phyloP scores from a whole-genome alignment of 1,140 invertebrate genomes.

The Temnothorax longispinosus region DNA sequence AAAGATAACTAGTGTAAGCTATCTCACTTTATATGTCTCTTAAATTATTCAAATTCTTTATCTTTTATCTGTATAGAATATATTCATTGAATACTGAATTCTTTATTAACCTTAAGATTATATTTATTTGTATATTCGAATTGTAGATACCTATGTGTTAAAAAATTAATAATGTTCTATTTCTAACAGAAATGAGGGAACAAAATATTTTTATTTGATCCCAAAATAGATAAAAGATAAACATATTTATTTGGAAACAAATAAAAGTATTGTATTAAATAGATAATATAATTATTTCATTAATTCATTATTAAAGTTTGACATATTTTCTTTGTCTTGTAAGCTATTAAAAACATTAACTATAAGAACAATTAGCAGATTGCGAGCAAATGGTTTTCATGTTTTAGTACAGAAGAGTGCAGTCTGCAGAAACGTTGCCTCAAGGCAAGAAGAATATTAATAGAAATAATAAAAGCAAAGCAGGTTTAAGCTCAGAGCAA shows the following conservation, averaged over 20 bases:
- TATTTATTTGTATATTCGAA: neutral
- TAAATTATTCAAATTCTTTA: conserved; percentile 7
- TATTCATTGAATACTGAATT: neutral
- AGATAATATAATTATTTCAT: neutral
- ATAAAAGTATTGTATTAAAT: neutral
- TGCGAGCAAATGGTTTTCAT: neutral
- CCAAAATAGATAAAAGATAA: neutral
- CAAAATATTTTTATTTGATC: neutral
- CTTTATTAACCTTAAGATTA: neutral
- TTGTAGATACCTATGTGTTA: neutral
- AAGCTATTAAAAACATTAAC: neutral
- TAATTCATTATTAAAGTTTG: neutral
- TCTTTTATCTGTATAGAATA: neutral
- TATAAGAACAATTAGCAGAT: neutral
- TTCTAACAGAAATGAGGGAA: neutral
- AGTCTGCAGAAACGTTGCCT: conserved; percentile 89
- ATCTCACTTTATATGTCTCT: neutral
- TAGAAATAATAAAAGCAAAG: conserved; percentile 82
- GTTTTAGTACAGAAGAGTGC: conserved; percentile 87
- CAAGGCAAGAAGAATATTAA: conserved; percentile 78
- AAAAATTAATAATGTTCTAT: neutral
- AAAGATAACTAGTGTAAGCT: conserved; percentile 78
- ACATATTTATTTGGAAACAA: neutral
- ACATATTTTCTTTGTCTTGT: neutral
- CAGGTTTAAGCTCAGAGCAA: conserved; percentile 91